These are phyloP conservation scores for Formicarius rufipectus DNA, from an alignment of 2,113 vertebrate genomes.

Conservation along the genomic window DNA sequence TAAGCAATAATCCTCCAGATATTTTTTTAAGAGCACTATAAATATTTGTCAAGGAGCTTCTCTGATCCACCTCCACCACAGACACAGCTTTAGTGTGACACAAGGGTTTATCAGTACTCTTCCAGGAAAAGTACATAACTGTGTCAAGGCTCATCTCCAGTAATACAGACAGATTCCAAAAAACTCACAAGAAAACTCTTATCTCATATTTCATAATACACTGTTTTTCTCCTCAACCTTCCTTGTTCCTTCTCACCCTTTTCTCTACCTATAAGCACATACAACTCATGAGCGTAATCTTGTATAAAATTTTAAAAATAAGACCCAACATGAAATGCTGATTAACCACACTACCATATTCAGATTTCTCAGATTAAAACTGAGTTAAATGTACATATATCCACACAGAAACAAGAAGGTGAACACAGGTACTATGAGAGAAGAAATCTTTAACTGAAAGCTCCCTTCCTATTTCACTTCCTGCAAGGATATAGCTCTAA, in stretches of 20 bases:
- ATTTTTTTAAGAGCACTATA: not conserved
- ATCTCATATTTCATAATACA: not conserved
- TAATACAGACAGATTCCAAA: not conserved
- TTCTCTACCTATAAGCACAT: not conserved
- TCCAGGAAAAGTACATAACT: not conserved
- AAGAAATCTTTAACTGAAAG: not conserved
- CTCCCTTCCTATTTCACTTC: not conserved
- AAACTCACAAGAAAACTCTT: not conserved
- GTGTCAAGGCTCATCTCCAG: not conserved
- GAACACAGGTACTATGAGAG: not conserved
- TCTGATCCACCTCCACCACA: not conserved
- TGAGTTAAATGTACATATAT: not conserved
- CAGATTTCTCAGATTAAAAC: not conserved
- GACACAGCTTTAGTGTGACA: not conserved
- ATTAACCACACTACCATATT: not conserved
- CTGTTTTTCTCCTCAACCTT: not conserved
- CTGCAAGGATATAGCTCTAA: not conserved
- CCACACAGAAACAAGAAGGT: not conserved
- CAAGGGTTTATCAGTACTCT: not conserved
- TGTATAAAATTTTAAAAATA: not conserved
- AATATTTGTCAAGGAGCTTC: not conserved
- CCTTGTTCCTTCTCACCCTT: not conserved
- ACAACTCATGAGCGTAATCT: not conserved
- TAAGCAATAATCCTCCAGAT: not conserved
- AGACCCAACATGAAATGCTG: not conserved